Base-by-base conservation (phyloP, 2,888 invertebrate genomes). In the Heliconius ethilla region DNA sequence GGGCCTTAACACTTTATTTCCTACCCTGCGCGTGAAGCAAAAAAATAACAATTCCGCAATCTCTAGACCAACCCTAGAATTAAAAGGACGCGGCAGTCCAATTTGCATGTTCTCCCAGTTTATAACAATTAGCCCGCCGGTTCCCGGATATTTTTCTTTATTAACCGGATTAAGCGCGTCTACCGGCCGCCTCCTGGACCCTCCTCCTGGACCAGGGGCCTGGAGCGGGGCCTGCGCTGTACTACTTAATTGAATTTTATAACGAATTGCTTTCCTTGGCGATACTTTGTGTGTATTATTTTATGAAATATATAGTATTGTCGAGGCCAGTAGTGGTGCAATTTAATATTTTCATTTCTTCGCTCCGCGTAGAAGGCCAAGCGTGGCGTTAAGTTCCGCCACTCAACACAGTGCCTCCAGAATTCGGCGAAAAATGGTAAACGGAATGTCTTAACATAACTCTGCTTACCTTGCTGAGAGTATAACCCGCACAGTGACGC, bases 81-180 rank as follows among this genome's bases (percentile, higher is more conserved):
- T 87, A 89, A 90, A 89, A 87, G 89, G 85, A 84, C 85, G 87
- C 87, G 88, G 88, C 88, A 90, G 89, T 89, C 87, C 89, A 88
- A 92, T 93, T 92, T 92, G 92, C 93, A 93, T 93, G 90, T 91
- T 90, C 89, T 88, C 88, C 86, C 92, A 89, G 90, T 93, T 92
- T 91, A 92, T 92, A 92, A 92, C 91, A 93, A 93, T 93, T 93
- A 93, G 90, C 88, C 33, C 87, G 86, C 80, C 87, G 88, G 86
- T 87, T 87, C 86, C 89, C 88, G 91, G 89, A 87, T 90, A 92
- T 92, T 92, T 92, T 93, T 93, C 93, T 93, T 92, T 92, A 93
- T 93, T 92, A 92, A 88, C 87, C 87, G 90, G 91, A 91, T 92
- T 92, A 91, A 87, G 86, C 86, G 87, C 85, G 83, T 82, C 81